Conservation (phyloP, 2,888 invertebrate genomes). For the Urechis unicinctus region DNA sequence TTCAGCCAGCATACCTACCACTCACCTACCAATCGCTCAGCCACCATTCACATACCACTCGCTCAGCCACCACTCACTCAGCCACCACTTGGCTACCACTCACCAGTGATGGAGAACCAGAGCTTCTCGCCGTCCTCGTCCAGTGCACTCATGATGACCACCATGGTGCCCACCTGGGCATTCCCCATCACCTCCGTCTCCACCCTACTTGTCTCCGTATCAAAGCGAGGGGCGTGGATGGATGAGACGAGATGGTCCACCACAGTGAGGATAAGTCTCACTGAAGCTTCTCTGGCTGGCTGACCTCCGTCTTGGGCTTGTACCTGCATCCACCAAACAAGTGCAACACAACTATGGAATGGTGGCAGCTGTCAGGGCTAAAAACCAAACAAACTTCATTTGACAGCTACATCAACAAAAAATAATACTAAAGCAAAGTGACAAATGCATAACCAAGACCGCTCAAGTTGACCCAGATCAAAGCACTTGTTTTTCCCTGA, state of each 20-base stretch:
- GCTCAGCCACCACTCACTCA: no score
- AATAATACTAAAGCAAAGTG: no score
- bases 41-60: no score
- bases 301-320: slow-evolving; percentile 33
- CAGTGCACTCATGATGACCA: slow-evolving; percentile 75
- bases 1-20: no score
- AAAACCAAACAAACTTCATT: no score
- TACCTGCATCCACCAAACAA: slow-evolving; percentile 8
- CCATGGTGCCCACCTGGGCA: slow-evolving; percentile 79
- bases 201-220: slow-evolving; percentile 49
- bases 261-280: slow-evolving; percentile 35
- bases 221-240: slow-evolving; percentile 59
- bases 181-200: slow-evolving; percentile 43
- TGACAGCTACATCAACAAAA: no score
- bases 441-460: no score
- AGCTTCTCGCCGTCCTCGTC: slow-evolving; percentile 81
- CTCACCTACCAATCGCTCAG: no score
- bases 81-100: slow-evolving; percentile 9
- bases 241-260: slow-evolving; percentile 27
- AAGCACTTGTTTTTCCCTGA: no score
- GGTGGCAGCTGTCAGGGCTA: no score
- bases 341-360: no score
- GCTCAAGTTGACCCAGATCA: no score
- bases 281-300: slow-evolving; percentile 51
- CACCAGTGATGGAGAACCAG: slow-evolving; percentile 78